phyloP scores from a whole-genome alignment of 2,888 invertebrate species.

The Danaus chrysippus region DNA sequence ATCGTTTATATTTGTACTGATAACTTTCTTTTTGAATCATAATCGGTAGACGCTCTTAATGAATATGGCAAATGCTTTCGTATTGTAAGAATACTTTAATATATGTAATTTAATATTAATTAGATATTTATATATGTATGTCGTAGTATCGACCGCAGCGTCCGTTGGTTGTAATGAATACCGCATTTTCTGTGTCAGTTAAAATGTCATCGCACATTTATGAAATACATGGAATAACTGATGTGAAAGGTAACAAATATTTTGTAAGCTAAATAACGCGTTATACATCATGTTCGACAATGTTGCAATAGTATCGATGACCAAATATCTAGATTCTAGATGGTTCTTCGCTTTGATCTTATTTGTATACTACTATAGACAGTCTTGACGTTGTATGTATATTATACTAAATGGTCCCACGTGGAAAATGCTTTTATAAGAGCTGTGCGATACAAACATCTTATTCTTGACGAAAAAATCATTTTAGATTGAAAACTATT shows the following conservation, averaged over 20 bases:
- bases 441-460: too few species aligned
- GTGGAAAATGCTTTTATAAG: background rate
- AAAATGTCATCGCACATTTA: too few species aligned
- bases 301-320: background rate
- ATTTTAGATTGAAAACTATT: too few species aligned
- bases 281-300: background rate
- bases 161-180: too few species aligned
- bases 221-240: too few species aligned
- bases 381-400: background rate
- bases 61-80: background rate
- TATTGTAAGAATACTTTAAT: constrained; percentile 1
- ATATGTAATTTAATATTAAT: constrained; percentile 2
- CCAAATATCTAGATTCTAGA: background rate
- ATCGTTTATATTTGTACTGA: too few species aligned
- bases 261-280: background rate
- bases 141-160: too few species aligned
- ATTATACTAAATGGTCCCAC: constrained; percentile 1
- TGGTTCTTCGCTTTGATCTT: background rate
- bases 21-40: background rate
- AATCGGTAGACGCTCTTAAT: background rate
- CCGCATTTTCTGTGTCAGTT: too few species aligned
- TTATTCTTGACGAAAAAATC: too few species aligned
- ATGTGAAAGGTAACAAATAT: background rate
- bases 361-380: background rate
- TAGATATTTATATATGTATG: background rate